A percentile compares a stretch with the other conserved stretches of the same genome.
These are phyloP conservation scores for Liasis olivaceus DNA, from an alignment of 2,797 vertebrate genomes.

Conservation along the genomic window DNA sequence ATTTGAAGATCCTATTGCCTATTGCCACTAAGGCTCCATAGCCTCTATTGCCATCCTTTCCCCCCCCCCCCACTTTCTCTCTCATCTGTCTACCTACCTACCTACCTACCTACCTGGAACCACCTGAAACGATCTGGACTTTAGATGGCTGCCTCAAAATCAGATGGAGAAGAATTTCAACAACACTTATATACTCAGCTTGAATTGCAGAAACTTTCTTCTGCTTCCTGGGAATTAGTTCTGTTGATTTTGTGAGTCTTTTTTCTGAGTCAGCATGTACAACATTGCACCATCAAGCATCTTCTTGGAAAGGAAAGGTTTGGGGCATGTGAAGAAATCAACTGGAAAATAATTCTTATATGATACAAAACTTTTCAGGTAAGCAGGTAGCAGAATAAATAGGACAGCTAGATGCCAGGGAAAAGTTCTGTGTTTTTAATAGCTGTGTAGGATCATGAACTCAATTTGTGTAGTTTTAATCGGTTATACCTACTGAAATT, in stretches of 20 bases:
- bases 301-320: constrained; percentile 21
- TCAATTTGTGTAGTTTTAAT: not conserved
- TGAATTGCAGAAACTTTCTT: not conserved
- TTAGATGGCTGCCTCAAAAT: not conserved
- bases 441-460: not conserved
- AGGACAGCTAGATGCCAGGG: not conserved
- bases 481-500: too few species aligned
- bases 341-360: not conserved
- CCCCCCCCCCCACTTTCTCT: too few species aligned
- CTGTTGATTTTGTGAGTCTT: not conserved
- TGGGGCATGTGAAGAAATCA: not conserved
- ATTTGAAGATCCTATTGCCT: not conserved
- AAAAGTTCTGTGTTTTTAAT: not conserved
- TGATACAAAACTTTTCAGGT: not conserved
- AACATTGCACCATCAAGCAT: not conserved
- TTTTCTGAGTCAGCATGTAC: not conserved
- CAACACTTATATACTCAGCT: not conserved
- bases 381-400: not conserved
- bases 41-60: not conserved
- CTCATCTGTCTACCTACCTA: too few species aligned
- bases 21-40: not conserved
- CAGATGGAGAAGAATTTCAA: not conserved
- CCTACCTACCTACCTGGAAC: not conserved
- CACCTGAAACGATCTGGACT: not conserved
- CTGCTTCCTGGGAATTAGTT: not conserved